A percentile compares a stretch with the other conserved stretches of the same genome.
Conservation (phyloP, 2,113 vertebrate species). For the Sinocyclocheilus rhinocerous region DNA sequence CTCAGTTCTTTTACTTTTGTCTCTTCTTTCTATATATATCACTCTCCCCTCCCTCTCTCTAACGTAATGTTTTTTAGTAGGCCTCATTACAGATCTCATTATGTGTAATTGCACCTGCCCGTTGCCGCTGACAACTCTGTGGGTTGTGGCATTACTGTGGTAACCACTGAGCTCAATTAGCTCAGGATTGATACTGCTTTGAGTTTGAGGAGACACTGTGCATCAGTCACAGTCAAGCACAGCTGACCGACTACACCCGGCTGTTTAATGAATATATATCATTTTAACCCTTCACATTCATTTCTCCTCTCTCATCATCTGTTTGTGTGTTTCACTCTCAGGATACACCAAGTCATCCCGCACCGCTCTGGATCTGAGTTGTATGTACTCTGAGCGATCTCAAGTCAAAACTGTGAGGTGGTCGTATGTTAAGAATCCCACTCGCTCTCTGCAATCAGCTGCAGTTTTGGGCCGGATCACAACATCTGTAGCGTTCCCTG, state of each 20-base stretch:
- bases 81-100: conserved; percentile 59
- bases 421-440: conserved; percentile 63
- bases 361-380: conserved; percentile 61
- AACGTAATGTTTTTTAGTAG: conserved; percentile 54
- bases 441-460: background rate
- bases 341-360: conserved; percentile 31
- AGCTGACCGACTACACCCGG: conserved; percentile 7
- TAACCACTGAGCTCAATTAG: conserved; percentile 51
- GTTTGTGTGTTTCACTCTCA: conserved; percentile 53
- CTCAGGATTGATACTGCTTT: conserved; percentile 51
- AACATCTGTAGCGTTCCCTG: conserved; percentile 61
- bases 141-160: conserved; percentile 45
- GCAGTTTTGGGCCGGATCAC: conserved; percentile 55
- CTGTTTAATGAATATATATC: conserved; percentile 44
- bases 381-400: conserved; percentile 62
- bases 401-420: conserved; percentile 61
- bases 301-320: background rate
- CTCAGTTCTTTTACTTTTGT: conserved; percentile 23
- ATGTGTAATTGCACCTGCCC: conserved; percentile 58
- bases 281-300: conserved; percentile 28
- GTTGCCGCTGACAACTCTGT: conserved; percentile 46
- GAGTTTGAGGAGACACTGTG: conserved; percentile 40
- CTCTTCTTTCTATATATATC: conserved; percentile 30
- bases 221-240: conserved; percentile 49
- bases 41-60: conserved; percentile 21